Percentiles rank a stretch among this genome's conserved stretches.
Conservation (phyloP, 1,140 invertebrate genomes). For the Archegozetes longisetosus region DNA sequence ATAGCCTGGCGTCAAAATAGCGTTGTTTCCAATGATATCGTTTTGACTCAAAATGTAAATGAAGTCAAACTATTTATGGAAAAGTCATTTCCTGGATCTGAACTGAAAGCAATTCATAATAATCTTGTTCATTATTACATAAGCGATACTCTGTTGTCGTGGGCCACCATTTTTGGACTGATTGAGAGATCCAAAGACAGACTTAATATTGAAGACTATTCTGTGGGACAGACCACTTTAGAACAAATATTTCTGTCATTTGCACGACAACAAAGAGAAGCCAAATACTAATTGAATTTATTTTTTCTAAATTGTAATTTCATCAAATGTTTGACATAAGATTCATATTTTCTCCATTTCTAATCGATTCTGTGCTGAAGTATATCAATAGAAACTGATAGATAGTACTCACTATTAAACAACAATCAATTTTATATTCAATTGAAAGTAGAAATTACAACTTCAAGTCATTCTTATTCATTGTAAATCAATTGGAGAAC, state of each 20-base stretch:
- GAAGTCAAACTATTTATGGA: conserved; percentile 18
- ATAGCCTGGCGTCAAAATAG: not conserved
- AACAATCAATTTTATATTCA: no score
- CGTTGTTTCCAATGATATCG: not conserved
- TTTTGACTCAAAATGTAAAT: conserved; percentile 13
- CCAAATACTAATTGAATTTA: no score
- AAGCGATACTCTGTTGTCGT: conserved; percentile 26
- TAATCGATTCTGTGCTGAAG: no score
- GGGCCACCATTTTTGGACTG: conserved; percentile 30
- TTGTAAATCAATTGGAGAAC: no score
- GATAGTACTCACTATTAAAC: no score
- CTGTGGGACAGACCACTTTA: conserved; percentile 36
- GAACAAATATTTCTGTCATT: conserved; percentile 38
- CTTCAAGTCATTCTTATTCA: no score
- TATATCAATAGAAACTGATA: no score
- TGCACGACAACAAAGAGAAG: conserved; percentile 26
- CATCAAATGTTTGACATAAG: no score
- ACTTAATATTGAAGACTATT: conserved; percentile 35
- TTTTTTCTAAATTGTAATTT: no score
- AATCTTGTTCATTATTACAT: conserved; percentile 47
- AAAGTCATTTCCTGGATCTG: conserved; percentile 16
- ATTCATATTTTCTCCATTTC: no score
- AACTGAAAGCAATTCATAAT: conserved; percentile 20
- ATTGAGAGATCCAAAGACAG: conserved; percentile 28
- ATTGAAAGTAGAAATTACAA: no score